Evolutionary conservation across 2,888 invertebrate genomes (phyloP).

Genomic region (Stomorhina lunata): DNA sequence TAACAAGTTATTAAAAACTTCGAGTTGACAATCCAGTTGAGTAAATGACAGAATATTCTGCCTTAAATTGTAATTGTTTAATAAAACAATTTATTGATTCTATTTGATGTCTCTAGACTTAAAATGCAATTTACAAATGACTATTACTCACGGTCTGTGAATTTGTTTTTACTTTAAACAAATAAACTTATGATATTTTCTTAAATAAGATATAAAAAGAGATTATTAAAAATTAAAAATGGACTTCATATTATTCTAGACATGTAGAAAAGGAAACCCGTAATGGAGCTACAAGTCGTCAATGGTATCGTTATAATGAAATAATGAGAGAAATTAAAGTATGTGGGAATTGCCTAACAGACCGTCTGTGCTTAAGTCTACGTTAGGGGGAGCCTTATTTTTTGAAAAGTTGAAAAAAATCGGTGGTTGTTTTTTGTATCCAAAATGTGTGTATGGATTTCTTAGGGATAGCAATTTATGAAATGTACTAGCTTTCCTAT

Average conservation of each 20-base stretch:
- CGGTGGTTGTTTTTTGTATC: too few relatives aligned
- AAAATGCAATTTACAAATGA: not conserved
- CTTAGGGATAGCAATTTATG: too few relatives aligned
- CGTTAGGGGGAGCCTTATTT: too few relatives aligned
- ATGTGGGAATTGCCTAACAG: not conserved
- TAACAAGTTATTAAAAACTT: too few relatives aligned
- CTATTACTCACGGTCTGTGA: not conserved
- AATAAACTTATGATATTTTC: not conserved
- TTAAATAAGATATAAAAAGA: not conserved
- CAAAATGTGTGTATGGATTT: too few relatives aligned
- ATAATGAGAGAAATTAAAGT: not conserved
- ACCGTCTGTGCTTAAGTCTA: too few relatives aligned
- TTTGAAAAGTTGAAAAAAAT: too few relatives aligned
- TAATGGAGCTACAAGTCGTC: constrained; percentile 14
- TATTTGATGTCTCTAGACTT: not conserved
- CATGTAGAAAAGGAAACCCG: not conserved
- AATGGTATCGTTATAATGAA: not conserved
- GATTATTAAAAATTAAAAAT: not conserved
- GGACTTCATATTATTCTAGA: not conserved
- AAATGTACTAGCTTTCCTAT: too few relatives aligned
- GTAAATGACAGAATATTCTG: too few relatives aligned
- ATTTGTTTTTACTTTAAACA: not conserved
- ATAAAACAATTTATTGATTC: not conserved
- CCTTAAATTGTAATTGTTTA: too few relatives aligned
- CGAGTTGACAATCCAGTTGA: too few relatives aligned